Conservation (phyloP, 2,113 vertebrate genomes). For the Cryptomyrus ogoouensis region DNA sequence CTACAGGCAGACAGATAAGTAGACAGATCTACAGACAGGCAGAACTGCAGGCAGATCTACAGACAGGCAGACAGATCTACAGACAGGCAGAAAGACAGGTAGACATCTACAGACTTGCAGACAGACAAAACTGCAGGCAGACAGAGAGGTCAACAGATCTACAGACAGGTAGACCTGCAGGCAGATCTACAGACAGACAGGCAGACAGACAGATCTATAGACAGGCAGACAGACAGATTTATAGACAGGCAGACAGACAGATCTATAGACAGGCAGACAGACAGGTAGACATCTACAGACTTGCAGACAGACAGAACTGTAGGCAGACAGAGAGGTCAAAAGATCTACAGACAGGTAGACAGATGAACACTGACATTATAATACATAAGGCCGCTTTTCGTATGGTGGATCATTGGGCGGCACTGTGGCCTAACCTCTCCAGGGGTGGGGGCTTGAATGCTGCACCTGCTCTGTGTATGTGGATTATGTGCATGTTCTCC, state of each 20-base stretch:
- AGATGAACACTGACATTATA: neutral
- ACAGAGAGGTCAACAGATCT: no score
- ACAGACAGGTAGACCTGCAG: neutral
- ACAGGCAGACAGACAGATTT: neutral
- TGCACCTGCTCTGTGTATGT: neutral
- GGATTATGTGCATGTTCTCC: neutral
- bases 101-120: neutral
- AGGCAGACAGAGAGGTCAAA: neutral
- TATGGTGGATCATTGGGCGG: neutral
- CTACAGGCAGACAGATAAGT: neutral
- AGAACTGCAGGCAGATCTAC: no score
- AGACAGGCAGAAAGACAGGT: neutral
- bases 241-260: neutral
- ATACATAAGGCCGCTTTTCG: neutral
- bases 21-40: neutral
- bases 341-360: no score
- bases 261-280: neutral
- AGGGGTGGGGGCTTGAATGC: neutral
- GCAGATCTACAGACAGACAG: neutral
- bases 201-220: neutral
- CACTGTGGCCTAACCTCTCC: neutral
- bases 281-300: neutral
- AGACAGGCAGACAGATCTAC: neutral
- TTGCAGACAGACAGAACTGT: neutral
- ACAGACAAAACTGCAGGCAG: neutral